Evolutionary conservation across 2,113 vertebrate species (phyloP).

Genomic region (Daphoenositta chrysoptera): DNA sequence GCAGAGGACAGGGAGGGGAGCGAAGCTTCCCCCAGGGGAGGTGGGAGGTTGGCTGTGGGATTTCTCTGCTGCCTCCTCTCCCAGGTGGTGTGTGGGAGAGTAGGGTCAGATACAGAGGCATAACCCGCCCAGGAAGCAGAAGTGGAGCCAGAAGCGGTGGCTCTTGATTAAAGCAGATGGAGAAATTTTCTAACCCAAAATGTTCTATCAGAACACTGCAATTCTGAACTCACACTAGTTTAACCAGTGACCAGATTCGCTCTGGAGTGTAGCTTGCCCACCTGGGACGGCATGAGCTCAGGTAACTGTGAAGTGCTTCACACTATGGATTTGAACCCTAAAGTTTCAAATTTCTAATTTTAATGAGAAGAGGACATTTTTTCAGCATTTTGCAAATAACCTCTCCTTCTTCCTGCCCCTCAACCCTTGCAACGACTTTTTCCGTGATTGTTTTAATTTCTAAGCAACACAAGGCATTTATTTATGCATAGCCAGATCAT

Average conservation of each 20-base stretch:
- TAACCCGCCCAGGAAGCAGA: too few species aligned
- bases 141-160: too few species aligned
- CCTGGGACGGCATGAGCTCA: accelerated
- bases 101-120: accelerated
- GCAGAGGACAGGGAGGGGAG: not conserved
- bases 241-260: not conserved
- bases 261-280: not conserved
- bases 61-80: not conserved
- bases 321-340: not conserved
- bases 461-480: not conserved
- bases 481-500: not conserved
- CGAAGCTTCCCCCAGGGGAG: accelerated
- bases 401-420: not conserved
- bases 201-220: not conserved
- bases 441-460: not conserved
- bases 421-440: not conserved
- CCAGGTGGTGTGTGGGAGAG: not conserved
- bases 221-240: not conserved
- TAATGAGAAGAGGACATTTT: not conserved
- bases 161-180: not conserved
- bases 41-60: not conserved
- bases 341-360: not conserved
- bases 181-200: not conserved
- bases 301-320: not conserved
- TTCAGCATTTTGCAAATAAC: not conserved